A percentile compares a stretch with the other conserved stretches of the same genome.
phyloP scores from a whole-genome alignment of 2,888 invertebrate species.

The Hedychridium roseum region DNA sequence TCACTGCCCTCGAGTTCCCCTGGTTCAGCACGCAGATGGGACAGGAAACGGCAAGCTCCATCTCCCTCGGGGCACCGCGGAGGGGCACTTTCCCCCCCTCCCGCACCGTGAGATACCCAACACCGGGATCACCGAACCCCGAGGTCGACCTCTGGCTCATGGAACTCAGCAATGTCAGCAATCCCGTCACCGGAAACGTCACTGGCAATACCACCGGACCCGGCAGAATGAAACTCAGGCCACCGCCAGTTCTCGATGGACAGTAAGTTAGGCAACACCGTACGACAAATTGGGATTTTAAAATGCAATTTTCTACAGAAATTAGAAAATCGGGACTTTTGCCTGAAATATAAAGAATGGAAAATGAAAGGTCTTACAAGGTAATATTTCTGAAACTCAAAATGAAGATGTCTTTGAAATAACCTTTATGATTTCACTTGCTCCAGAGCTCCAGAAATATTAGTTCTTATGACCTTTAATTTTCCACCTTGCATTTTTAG shows the following conservation, averaged over 20 bases:
- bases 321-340: too few relatives aligned
- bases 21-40: slow-evolving; percentile 74
- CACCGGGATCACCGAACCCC: slow-evolving; percentile 88
- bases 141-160: slow-evolving; percentile 84
- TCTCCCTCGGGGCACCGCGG: slow-evolving; percentile 64
- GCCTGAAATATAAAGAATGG: too few relatives aligned
- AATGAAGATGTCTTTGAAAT: too few relatives aligned
- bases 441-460: too few relatives aligned
- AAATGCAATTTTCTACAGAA: too few relatives aligned
- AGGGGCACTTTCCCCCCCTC: slow-evolving; percentile 80
- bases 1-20: slow-evolving; percentile 69
- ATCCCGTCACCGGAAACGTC: slow-evolving; percentile 37
- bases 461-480: too few relatives aligned
- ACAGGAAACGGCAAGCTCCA: slow-evolving; percentile 63
- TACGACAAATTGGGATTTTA: too few relatives aligned
- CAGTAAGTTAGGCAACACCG: slow-evolving; percentile 73
- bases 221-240: slow-evolving; percentile 68
- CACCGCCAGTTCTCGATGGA: slow-evolving; percentile 78
- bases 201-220: slow-evolving; percentile 63
- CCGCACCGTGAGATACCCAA: slow-evolving; percentile 83
- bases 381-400: too few relatives aligned
- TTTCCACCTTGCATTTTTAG: too few relatives aligned
- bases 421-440: too few relatives aligned
- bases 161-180: slow-evolving; percentile 75
- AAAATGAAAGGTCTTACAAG: too few relatives aligned